phyloP scores from a whole-genome alignment of 2,113 vertebrate genomes.

The Connochaetes taurinus region DNA sequence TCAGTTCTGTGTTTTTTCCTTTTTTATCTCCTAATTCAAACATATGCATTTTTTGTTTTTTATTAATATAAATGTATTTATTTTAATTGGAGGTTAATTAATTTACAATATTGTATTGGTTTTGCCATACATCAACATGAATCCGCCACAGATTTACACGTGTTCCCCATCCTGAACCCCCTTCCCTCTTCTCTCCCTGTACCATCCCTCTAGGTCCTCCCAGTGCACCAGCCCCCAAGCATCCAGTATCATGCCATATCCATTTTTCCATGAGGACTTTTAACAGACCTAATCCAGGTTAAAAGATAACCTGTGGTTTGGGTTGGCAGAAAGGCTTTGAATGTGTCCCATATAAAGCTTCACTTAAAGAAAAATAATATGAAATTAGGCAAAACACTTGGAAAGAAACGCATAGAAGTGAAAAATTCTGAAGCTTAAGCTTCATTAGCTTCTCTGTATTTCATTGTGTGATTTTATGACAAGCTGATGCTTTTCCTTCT shows the following conservation, averaged over 20 bases:
- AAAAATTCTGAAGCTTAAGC: neutral
- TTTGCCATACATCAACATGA: too few relatives aligned
- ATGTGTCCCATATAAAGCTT: neutral
- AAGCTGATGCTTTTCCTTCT: neutral
- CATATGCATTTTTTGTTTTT: neutral
- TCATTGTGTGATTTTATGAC: neutral
- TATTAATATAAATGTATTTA: too few relatives aligned
- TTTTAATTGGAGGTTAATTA: too few relatives aligned
- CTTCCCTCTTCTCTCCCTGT: too few relatives aligned
- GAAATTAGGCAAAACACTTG: neutral
- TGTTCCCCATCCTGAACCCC: too few relatives aligned
- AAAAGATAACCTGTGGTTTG: neutral
- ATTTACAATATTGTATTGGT: too few relatives aligned
- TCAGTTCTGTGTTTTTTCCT: neutral
- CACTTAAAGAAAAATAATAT: neutral
- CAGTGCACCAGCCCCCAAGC: too few relatives aligned
- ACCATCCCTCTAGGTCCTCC: too few relatives aligned
- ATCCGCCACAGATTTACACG: accelerated
- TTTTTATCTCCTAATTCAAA: neutral
- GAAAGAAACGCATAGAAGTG: neutral
- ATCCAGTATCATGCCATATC: too few relatives aligned
- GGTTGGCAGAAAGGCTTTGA: neutral
- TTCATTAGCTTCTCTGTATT: neutral
- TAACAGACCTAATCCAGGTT: neutral
- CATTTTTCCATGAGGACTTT: neutral